A percentile compares a stretch with the other conserved stretches of the same genome.
Evolutionary conservation across 2,888 invertebrate genomes (phyloP).

Genomic region (Esperia sulphurella): DNA sequence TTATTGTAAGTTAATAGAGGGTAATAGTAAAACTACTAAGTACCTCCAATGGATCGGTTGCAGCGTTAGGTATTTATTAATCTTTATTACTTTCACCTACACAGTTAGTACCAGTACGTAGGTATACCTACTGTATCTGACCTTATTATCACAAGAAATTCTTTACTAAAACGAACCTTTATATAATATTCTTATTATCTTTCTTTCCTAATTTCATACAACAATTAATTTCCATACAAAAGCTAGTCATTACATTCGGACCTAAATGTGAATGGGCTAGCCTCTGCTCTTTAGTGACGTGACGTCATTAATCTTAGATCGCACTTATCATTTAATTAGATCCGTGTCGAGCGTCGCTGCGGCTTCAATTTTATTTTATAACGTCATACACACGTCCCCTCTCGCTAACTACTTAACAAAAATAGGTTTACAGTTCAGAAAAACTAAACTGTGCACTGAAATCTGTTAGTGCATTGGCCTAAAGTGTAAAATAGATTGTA

Average conservation of each 20-base stretch:
- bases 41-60: too few relatives aligned
- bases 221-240: slow-evolving; percentile 21
- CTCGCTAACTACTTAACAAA: slow-evolving; percentile 50
- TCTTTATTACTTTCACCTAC: too few relatives aligned
- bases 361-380: slow-evolving; percentile 77
- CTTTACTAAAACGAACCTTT: background rate
- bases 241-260: slow-evolving; percentile 10
- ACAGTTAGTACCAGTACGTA: too few relatives aligned
- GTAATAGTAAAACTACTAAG: too few relatives aligned
- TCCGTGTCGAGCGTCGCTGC: slow-evolving; percentile 67
- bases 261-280: slow-evolving; percentile 35
- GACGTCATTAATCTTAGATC: slow-evolving; percentile 73
- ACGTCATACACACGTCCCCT: slow-evolving; percentile 77
- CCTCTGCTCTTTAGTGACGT: slow-evolving; percentile 54
- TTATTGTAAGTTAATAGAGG: too few relatives aligned
- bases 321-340: slow-evolving; percentile 78
- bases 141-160: too few relatives aligned
- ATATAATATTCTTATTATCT: background rate
- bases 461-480: slow-evolving; percentile 17
- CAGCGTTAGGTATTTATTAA: too few relatives aligned
- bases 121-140: background rate
- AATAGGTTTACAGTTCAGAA: slow-evolving; percentile 21
- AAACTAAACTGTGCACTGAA: slow-evolving; percentile 1
- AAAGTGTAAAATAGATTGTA: slow-evolving; percentile 31
- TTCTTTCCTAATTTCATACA: slow-evolving; percentile 11